Base-by-base conservation (phyloP, 2,797 vertebrate species). In the Pampus argenteus region DNA sequence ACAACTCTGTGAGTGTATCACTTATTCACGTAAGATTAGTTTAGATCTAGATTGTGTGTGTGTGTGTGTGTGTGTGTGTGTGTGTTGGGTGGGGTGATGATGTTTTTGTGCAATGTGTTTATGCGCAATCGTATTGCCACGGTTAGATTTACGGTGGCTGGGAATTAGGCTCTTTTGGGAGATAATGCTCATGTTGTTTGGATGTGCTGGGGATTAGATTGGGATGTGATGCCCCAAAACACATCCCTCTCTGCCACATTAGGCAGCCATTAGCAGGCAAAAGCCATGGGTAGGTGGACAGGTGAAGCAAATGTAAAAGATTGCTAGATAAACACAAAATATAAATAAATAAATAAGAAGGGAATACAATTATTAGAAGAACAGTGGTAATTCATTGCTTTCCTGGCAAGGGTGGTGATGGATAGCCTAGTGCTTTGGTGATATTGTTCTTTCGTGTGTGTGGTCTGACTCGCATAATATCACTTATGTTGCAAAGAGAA, bases 201-300 rank as follows among this genome's bases (percentile, higher is more conserved):
- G 68, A 31, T 78, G 65, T 50, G 25, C 18, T 67, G 71, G 29
- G 67, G 54, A 71, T 69, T 70, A 76, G 65, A 81, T 82, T 73
- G 48, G 68, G 47, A 51, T 59, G 59, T 64, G 78, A 85, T 70
- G 45, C 71, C 71, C 56, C 45, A 25, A 66, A 49, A 76, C 36
- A 59, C 74, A 82, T 74, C 40, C 22, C 61, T 89, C 78, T 73
- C 74, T 80, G 78, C 70, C 82, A 74, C 80, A 80, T 85, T 78
- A 81, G 49, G 49, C 49, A 48, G n/a, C 66, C 57, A 81, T 79
- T 88, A 81, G 79, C 74, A 71, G 60, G 31, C 25, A 49, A 56
- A 66, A 73, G 36, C 57, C 47, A 63, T 18, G 31, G 56, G 74
- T 73, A 66, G 76, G 74, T 75, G 74, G 82, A 75, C 70, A 71